Base-by-base conservation (phyloP, 1,140 invertebrate species). In the Hormaphis cornu region DNA sequence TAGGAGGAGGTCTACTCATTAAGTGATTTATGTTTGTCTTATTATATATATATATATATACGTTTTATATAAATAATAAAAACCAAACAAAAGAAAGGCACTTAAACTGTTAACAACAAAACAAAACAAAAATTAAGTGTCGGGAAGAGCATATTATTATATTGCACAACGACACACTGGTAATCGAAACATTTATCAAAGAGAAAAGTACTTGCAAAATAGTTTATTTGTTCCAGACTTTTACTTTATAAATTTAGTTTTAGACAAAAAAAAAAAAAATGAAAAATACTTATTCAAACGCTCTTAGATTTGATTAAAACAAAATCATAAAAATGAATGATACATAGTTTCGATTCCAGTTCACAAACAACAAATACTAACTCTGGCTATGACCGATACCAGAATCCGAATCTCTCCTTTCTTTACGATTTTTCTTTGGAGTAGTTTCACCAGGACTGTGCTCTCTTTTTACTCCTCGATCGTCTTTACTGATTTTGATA, bases 101-200 rank as follows among this genome's bases (percentile, higher is more conserved):
- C 61, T 66, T 66, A 66, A 66, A 66, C 50, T 50, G 61, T 66
- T 66, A 66, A 66, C 61, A 66, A 66, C 61, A 35, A 66, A 66
- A 66, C 44, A 66, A 66, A 66, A 66, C 61, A 66, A 50, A 66
- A 58, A 37, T 56, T 18, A 56, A 48, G 61, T 66, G 61, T 66
- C 61, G 30, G 61, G 44, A 66, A 66, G 61, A 66, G 61, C 61
- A 66, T 37, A 24, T 40, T 22, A 52, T 61, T 66, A 48, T 66
- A 66, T 66, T 66, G 61, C 61, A 66, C 61, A 35, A 48, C 44
- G 44, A 66, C 61, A 66, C 61, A 66, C 61, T 14, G 14, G 61
- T n/a, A 48, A 48, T 66, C 61, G 61, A 66, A 50, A 66, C 44
- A 66, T 48, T 50, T 46, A 48, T 33, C 61, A 20, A 42, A 28